phyloP scores from a whole-genome alignment of 2,797 vertebrate genomes.

The Arrhamphus sclerolepis region DNA sequence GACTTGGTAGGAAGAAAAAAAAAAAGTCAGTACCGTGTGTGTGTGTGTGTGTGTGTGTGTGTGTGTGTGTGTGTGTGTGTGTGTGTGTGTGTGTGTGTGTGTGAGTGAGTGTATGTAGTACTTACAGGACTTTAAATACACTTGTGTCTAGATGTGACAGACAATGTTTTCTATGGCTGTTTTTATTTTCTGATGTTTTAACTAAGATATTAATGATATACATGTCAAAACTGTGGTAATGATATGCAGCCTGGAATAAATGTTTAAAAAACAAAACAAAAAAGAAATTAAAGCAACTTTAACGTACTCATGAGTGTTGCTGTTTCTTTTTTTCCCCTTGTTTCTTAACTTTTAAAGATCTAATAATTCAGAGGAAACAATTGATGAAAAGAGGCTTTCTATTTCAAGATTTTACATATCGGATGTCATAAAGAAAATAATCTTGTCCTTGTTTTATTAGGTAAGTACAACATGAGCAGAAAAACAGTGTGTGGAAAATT shows the following conservation, averaged over 20 bases:
- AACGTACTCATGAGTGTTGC: constrained; percentile 59
- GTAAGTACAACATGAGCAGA: too few species aligned
- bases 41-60: too few species aligned
- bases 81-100: constrained; percentile 19
- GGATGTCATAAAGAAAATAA: too few species aligned
- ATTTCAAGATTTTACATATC: too few species aligned
- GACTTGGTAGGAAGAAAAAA: background rate
- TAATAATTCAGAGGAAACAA: too few species aligned
- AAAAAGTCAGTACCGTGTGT: constrained; percentile 5
- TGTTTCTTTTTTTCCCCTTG: background rate
- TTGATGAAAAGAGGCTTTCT: too few species aligned
- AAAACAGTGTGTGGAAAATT: too few species aligned
- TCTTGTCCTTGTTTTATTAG: too few species aligned
- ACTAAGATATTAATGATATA: constrained; percentile 91
- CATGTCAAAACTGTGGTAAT: constrained; percentile 93
- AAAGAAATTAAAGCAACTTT: constrained; percentile 82
- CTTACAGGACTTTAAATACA: constrained; percentile 65
- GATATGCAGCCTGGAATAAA: constrained; percentile 93
- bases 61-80: constrained; percentile 9
- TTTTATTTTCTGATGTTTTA: constrained; percentile 84
- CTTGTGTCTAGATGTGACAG: constrained; percentile 64
- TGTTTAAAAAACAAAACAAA: constrained; percentile 88
- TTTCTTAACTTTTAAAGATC: too few species aligned
- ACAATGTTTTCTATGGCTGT: constrained; percentile 78
- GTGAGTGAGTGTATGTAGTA: constrained; percentile 13